Evolutionary conservation across 2,113 vertebrate species (phyloP).

Genomic region (Terrapene triunguis): DNA sequence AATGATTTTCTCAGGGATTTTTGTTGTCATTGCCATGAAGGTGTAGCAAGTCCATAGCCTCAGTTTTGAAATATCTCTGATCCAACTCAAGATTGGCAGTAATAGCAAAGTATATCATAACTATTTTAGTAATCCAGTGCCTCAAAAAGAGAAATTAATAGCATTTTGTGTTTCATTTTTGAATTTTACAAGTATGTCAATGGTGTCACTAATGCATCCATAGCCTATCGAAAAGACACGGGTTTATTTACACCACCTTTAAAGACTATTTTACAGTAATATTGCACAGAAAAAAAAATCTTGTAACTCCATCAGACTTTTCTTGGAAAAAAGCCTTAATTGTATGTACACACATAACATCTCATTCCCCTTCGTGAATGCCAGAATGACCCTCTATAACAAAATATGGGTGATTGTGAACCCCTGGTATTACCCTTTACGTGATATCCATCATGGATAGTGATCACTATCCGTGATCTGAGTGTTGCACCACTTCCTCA

Average conservation of each 20-base stretch:
- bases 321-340: neutral
- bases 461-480: neutral
- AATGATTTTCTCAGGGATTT: constrained; percentile 22
- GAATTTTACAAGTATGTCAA: neutral
- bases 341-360: neutral
- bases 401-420: neutral
- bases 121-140: neutral
- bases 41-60: neutral
- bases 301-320: neutral
- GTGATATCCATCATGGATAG: neutral
- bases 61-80: constrained; percentile 27
- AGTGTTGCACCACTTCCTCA: neutral
- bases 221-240: neutral
- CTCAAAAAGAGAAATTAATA: constrained; percentile 25
- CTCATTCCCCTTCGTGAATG: neutral
- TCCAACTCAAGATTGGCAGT: constrained; percentile 3
- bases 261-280: neutral
- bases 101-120: constrained; percentile 17
- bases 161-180: constrained; percentile 13
- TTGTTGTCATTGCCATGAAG: constrained; percentile 8
- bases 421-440: neutral
- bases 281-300: neutral
- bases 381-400: rapidly evolving
- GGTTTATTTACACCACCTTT: constrained; percentile 10
- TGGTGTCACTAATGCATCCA: neutral